Base-by-base conservation (phyloP, 2,113 vertebrate species). In the Peromyscus californicus region DNA sequence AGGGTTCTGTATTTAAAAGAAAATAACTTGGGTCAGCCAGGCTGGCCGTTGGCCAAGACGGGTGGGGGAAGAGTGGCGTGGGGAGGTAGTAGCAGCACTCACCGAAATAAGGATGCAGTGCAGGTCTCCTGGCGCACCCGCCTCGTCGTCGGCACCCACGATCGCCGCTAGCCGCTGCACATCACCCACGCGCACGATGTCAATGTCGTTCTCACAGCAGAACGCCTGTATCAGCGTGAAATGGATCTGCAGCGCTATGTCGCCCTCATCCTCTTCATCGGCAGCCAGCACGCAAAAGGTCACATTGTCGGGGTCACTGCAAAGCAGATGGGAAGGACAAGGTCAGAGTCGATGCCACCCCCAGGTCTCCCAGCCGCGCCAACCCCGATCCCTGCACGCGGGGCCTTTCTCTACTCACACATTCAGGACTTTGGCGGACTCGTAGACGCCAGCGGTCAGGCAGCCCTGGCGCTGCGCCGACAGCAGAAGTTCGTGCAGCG, bases 151-250 rank as follows among this genome's bases (percentile, higher is more conserved):
- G 0, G 98, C 92, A n/a, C 99, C 99, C 98, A 99, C 98, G 87
- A 99, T 99, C 45, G 99, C 98, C 0, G 99, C 99, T 93, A 99
- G 99, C 69, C 99, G 98, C 96, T 98, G 99, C 89, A 99, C 99
- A 70, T 99, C 99, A 26, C 99, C 99, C 63, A 99, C 99, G 1
- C 99, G 98, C 95, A 99, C 99, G 13, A 99, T 99, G 98, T 99
- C 99, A 57, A 99, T 99, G 98, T 99, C 99, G 61, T 99, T 99
- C 97, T 99, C 99, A 33, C 99, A 99, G 98, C 99, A 99, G 97
- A 99, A 99, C 0, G 99, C 99, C 97, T 99, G 99, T 95, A 99
- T 99, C 87, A 99, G 99, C 0, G 99, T 99, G 98, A 99, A 99
- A 98, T 99, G 99, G 96, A 99, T 99, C 98, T 99, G 99, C 86